These are phyloP conservation scores for Heliconius ethilla DNA, from an alignment of 2,888 invertebrate species.

Conservation along the genomic window DNA sequence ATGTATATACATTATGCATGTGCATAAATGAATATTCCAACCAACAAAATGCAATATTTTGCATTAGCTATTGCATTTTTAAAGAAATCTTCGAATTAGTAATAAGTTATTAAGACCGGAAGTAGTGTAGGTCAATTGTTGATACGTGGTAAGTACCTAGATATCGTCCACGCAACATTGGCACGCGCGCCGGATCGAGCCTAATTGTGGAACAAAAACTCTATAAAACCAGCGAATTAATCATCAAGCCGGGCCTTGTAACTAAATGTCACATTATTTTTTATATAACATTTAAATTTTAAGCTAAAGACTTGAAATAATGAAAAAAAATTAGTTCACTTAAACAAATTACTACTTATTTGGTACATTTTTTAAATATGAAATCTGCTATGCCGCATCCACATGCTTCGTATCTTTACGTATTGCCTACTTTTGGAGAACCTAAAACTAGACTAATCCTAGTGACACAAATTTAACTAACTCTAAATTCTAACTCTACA, in stretches of 20 bases:
- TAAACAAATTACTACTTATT: too few species aligned
- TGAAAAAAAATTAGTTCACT: too few species aligned
- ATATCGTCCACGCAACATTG: conserved; percentile 66
- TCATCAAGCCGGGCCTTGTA: conserved; percentile 59
- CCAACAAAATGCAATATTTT: background rate
- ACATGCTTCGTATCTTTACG: background rate
- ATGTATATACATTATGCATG: background rate
- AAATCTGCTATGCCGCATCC: background rate
- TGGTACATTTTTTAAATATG: background rate
- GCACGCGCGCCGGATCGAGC: conserved; percentile 58
- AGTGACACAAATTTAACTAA: too few species aligned
- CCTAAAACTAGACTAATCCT: too few species aligned
- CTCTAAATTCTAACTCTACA: too few species aligned
- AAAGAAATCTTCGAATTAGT: conserved; percentile 63
- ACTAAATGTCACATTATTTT: conserved; percentile 61
- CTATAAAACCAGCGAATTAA: conserved; percentile 75
- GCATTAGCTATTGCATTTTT: conserved; percentile 9
- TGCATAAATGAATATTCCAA: background rate
- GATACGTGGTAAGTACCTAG: conserved; percentile 56
- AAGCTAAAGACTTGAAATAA: background rate
- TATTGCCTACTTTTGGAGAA: too few species aligned
- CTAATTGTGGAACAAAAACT: conserved; percentile 78
- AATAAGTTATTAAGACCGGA: conserved; percentile 68
- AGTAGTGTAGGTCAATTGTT: conserved; percentile 62
- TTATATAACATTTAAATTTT: background rate